Percentiles rank a stretch among this genome's conserved stretches.
Conservation (phyloP, 2,888 invertebrate genomes). For the Euphydryas editha region DNA sequence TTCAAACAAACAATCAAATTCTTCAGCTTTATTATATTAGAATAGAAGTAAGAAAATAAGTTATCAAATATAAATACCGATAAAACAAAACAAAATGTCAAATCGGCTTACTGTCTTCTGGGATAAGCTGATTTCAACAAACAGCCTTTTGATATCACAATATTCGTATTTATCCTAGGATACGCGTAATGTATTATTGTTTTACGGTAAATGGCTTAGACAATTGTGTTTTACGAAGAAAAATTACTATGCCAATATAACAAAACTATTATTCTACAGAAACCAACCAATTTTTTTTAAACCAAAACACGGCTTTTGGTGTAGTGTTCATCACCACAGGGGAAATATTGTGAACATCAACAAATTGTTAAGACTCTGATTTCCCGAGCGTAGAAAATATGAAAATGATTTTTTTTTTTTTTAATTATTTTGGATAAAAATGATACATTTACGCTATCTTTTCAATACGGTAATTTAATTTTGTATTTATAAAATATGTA, state of each 20-base stretch:
- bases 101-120: no score
- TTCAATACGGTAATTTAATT: neutral
- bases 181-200: neutral
- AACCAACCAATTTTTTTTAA: neutral
- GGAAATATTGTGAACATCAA: conserved; percentile 45
- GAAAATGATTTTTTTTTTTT: conserved; percentile 20
- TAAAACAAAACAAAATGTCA: no score
- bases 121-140: no score
- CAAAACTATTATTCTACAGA: neutral
- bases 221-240: no score
- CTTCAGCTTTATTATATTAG: no score
- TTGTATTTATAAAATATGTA: neutral
- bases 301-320: conserved; percentile 7
- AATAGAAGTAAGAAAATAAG: no score
- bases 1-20: no score
- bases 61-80: no score
- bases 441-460: neutral
- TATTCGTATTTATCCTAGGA: no score
- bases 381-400: conserved; percentile 41
- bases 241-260: neutral
- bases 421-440: conserved; percentile 15
- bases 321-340: conserved; percentile 26
- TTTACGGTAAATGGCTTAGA: no score
- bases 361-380: conserved; percentile 42
- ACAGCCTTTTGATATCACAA: no score